Conservation (phyloP, 2,113 vertebrate species). For the Himantopus leucocephalus region DNA sequence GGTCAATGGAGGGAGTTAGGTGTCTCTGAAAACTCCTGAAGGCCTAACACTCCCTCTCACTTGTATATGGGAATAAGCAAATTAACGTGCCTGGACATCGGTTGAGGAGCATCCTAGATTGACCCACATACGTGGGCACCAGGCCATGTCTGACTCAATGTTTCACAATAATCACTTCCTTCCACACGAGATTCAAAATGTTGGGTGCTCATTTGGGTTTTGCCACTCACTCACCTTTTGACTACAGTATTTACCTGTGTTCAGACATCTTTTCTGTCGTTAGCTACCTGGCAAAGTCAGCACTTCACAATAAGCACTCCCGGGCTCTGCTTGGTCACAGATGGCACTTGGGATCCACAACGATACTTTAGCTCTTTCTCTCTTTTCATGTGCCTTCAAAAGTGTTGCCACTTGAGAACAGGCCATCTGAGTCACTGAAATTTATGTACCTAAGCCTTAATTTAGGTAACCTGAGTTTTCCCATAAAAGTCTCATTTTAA, state of each 20-base stretch:
- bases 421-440: not conserved
- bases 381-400: not conserved
- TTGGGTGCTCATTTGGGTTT: not conserved
- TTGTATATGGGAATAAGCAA: not conserved
- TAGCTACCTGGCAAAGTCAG: not conserved
- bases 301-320: not conserved
- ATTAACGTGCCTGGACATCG: not conserved
- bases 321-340: not conserved
- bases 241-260: not conserved
- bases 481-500: not conserved
- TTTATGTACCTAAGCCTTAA: not conserved
- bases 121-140: not conserved
- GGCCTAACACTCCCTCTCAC: not conserved
- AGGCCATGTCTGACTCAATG: not conserved
- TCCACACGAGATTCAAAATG: not conserved
- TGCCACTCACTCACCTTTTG: not conserved
- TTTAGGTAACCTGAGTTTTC: not conserved
- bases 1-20: not conserved
- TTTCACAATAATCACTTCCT: not conserved
- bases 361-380: not conserved
- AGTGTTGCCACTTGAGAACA: not conserved
- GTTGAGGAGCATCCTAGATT: not conserved
- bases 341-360: not conserved
- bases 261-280: not conserved
- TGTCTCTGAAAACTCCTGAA: not conserved